Conservation (phyloP, 2,888 invertebrate species). For the Zaprionus lineosus region DNA sequence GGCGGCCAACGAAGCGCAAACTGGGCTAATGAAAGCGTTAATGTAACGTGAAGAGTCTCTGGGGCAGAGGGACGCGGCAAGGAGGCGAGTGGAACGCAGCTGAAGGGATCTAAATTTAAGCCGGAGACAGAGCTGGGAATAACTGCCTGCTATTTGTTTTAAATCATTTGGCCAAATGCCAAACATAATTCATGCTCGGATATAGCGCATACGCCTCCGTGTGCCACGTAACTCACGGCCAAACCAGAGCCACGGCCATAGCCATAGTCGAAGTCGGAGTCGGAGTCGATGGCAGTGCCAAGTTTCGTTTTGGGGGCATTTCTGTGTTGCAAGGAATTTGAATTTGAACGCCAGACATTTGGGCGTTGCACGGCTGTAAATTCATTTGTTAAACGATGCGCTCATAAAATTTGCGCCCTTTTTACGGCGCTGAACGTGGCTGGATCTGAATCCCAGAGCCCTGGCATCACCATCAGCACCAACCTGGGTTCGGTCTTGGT, state of each 20-base stretch:
- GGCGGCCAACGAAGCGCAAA: constrained; percentile 54
- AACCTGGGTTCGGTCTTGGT: constrained; percentile 21
- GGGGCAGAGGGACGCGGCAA: neutral
- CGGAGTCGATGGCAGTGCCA: neutral
- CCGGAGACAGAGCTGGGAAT: constrained; percentile 7
- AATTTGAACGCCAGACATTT: constrained; percentile 83
- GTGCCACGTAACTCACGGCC: constrained; percentile 63
- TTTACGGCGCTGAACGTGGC: constrained; percentile 44
- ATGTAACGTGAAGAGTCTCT: constrained; percentile 37
- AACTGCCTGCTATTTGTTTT: constrained; percentile 57
- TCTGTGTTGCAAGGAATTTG: constrained; percentile 71
- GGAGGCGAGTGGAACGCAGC: too few relatives aligned
- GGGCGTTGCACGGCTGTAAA: constrained; percentile 83
- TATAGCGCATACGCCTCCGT: constrained; percentile 66
- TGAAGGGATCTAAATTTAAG: neutral
- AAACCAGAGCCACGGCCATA: neutral
- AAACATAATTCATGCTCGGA: constrained; percentile 61
- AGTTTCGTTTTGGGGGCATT: constrained; percentile 24
- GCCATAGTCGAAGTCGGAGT: neutral
- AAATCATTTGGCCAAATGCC: constrained; percentile 73
- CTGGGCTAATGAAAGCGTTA: constrained; percentile 77
- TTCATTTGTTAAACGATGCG: constrained; percentile 83
- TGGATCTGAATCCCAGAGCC: constrained; percentile 9
- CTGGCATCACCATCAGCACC: too few relatives aligned
- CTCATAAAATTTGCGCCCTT: constrained; percentile 82